Base-by-base conservation (phyloP, 2,797 vertebrate genomes). In the Anguilla anguilla region DNA sequence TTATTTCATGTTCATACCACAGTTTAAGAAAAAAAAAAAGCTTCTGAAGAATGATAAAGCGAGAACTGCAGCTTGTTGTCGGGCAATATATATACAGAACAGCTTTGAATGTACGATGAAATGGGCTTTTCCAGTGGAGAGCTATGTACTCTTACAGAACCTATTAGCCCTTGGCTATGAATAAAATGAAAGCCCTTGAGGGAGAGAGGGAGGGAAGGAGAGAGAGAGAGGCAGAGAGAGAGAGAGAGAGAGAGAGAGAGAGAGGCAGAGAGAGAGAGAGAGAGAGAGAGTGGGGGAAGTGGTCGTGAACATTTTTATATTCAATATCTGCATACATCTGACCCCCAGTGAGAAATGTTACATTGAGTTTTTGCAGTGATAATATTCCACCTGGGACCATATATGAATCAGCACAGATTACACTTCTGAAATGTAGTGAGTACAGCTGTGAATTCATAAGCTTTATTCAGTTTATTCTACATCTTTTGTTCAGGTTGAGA, bases 401-500 rank as follows among this genome's bases (percentile, higher is more conserved):
- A 64, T 87, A 86, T 85, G 89, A 90, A 88, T 88, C 85, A 91
- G 87, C 25, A 72, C n/a, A 31, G 67, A 72, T 72, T 72, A 72
- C 28, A 31, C 28, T 72, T n/a, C 31, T 72, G 28, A 28, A 72
- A 31, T 31, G n/a, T 72, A 31, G 67, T 67, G n/a, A 72, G 67
- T 5, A 69, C 0, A 72, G 10, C 28, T 72, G n/a, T 28, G 28
- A 72, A 72, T 72, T n/a, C 67, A 72, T 6, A 72, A 72, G 67
- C n/a, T 72, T 72, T 72, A 72, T 10, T 64, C 5, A 5, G 17
- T 64, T 25, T 53, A 53, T 53, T 53, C 53, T 53, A 53, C 53
- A 53, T 10, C 53, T 43, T 43, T 43, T 39, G 39, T 53, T 53
- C 53, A 53, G 9, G 53, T 53, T 53, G 53, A 53, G 53, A 53